A percentile compares a stretch with the other conserved stretches of the same genome.
These are phyloP conservation scores for Eudyptes chrysolophus DNA, from an alignment of 2,113 vertebrate species.

Conservation along the genomic window DNA sequence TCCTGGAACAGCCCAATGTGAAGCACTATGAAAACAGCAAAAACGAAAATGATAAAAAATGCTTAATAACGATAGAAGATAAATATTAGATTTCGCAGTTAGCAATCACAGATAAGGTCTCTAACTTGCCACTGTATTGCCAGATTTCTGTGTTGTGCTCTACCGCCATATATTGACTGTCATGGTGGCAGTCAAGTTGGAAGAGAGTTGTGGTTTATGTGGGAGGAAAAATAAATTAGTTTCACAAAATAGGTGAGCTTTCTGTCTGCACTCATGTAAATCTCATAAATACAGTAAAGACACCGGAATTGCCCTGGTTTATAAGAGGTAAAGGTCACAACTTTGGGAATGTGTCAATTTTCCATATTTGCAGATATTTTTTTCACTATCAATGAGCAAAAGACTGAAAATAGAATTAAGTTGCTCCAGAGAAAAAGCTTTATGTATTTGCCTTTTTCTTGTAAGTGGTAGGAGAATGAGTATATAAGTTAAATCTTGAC, in stretches of 20 bases:
- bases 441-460: neutral
- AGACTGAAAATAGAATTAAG: neutral
- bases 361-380: neutral
- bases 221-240: neutral
- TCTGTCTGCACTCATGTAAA: neutral
- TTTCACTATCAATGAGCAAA: neutral
- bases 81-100: rapidly evolving
- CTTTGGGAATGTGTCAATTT: neutral
- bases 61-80: neutral
- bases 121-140: neutral
- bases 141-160: neutral
- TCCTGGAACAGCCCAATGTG: neutral
- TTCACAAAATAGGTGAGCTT: neutral
- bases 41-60: neutral
- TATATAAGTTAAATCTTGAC: rapidly evolving
- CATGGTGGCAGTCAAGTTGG: neutral
- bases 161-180: rapidly evolving
- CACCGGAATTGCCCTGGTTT: no score
- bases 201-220: neutral
- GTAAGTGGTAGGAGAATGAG: no score
- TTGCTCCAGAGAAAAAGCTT: neutral
- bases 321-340: no score
- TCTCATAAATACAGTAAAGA: no score
- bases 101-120: neutral
- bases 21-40: neutral